Conservation (phyloP, 1,140 invertebrate genomes). For the Drosophila equinoxialis region DNA sequence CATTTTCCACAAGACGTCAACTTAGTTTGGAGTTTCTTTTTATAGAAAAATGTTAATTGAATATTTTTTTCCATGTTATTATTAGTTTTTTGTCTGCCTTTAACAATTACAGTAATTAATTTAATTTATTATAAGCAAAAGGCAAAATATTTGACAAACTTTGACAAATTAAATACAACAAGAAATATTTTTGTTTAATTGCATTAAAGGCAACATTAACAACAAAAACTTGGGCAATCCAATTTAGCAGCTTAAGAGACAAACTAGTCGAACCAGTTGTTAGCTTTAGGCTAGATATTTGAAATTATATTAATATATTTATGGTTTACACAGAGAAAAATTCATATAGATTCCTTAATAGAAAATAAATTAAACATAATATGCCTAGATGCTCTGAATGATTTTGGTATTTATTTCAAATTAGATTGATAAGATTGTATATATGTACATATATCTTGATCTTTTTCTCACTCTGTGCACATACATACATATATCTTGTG, state of each 20-base stretch:
- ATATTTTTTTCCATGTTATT: conserved; percentile 1
- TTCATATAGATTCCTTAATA: background rate
- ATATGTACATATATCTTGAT: background rate
- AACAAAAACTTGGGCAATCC: conserved; percentile 57
- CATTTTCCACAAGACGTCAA: background rate
- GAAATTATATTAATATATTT: conserved; percentile 32
- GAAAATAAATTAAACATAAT: background rate
- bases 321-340: conserved; percentile 1
- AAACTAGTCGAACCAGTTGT: conserved; percentile 72
- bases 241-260: conserved; percentile 31
- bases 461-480: background rate
- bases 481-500: background rate
- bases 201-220: conserved; percentile 65
- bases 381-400: background rate
- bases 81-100: conserved; percentile 24
- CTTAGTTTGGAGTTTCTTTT: background rate
- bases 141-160: conserved; percentile 52
- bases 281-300: conserved; percentile 47
- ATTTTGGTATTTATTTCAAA: conserved; percentile 3
- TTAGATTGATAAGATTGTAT: background rate
- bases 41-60: conserved; percentile 7
- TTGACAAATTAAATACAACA: conserved; percentile 59
- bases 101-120: conserved; percentile 54
- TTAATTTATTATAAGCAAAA: conserved; percentile 45
- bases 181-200: conserved; percentile 73